These are phyloP conservation scores for Drosophila incognita DNA, from an alignment of 2,888 invertebrate species.

Conservation along the genomic window DNA sequence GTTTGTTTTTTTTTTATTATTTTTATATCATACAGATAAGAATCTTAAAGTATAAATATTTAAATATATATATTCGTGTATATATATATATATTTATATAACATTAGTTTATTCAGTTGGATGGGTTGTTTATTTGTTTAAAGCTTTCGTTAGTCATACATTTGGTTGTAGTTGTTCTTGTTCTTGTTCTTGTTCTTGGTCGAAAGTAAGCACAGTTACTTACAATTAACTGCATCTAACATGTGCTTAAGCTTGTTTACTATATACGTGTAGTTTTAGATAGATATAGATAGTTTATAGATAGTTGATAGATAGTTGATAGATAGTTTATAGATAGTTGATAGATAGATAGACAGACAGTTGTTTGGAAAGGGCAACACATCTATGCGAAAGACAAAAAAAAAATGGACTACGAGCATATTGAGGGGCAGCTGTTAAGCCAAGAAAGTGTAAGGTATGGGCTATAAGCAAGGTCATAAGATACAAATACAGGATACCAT, in stretches of 20 bases:
- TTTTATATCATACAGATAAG: constrained; percentile 54
- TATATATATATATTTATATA: constrained; percentile 19
- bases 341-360: constrained; percentile 15
- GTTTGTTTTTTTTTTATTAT: constrained; percentile 23
- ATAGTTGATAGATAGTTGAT: not conserved
- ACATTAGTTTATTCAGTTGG: constrained; percentile 52
- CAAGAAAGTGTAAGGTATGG: not conserved
- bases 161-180: constrained; percentile 35
- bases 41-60: constrained; percentile 47
- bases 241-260: not conserved
- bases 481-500: not conserved
- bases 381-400: constrained; percentile 6
- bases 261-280: not conserved
- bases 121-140: constrained; percentile 68
- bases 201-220: constrained; percentile 41
- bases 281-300: not conserved
- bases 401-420: constrained; percentile 15
- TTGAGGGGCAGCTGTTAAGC: constrained; percentile 2
- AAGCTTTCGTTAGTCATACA: constrained; percentile 72
- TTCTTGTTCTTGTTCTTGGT: constrained; percentile 37
- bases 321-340: constrained; percentile 3
- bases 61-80: constrained; percentile 17
- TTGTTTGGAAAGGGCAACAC: constrained; percentile 11
- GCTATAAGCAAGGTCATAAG: not conserved
- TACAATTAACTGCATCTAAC: constrained; percentile 10